Evolutionary conservation across 2,888 invertebrate species (phyloP).

Genomic region (Lochmaea capreae): DNA sequence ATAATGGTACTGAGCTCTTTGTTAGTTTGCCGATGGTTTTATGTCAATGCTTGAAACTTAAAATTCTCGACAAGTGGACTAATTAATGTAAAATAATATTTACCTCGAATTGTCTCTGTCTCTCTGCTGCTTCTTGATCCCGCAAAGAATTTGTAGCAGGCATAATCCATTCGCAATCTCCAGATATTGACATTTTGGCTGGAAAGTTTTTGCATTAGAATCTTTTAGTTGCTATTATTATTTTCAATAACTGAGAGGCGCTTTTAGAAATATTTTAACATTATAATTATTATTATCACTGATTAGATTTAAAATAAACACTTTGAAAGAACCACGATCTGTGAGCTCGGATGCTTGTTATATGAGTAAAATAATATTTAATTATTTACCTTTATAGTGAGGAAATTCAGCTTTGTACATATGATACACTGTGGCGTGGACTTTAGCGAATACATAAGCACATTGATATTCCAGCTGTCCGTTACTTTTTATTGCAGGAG

Average conservation of each 20-base stretch:
- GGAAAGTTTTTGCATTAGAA: constrained; percentile 1
- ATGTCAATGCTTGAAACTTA: too few relatives aligned
- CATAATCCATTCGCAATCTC: constrained; percentile 43
- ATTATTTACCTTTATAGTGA: constrained; percentile 55
- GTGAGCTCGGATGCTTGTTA: too few relatives aligned
- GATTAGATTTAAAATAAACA: too few relatives aligned
- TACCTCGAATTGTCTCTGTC: constrained; percentile 69
- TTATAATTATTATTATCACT: too few relatives aligned
- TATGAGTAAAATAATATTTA: too few relatives aligned
- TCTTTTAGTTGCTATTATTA: neutral
- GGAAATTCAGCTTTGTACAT: constrained; percentile 72
- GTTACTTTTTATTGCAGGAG: constrained; percentile 68
- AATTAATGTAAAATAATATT: neutral
- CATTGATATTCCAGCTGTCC: constrained; percentile 74
- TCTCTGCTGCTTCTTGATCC: constrained; percentile 73
- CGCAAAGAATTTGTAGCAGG: constrained; percentile 63
- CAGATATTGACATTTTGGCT: constrained; percentile 41
- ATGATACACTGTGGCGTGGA: constrained; percentile 76
- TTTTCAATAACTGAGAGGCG: too few relatives aligned
- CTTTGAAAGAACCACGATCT: too few relatives aligned
- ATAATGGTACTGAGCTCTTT: too few relatives aligned
- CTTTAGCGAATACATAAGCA: constrained; percentile 73
- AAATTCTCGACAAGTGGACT: too few relatives aligned
- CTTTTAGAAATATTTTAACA: too few relatives aligned
- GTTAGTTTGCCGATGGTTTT: too few relatives aligned